Conservation (phyloP, 2,113 vertebrate species). For the Istiophorus platypterus region DNA sequence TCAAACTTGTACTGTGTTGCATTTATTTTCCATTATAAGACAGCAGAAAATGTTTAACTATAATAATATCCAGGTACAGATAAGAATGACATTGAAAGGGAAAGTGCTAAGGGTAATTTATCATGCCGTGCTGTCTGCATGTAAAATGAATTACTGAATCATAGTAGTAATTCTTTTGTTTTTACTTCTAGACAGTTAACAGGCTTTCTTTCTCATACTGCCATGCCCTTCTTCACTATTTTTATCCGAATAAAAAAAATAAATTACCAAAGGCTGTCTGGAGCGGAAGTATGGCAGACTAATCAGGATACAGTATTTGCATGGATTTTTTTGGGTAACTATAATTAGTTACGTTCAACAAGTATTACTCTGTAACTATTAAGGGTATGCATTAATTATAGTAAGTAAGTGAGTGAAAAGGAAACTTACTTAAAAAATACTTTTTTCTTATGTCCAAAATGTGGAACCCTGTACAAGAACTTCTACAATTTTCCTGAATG, state of each 20-base stretch:
- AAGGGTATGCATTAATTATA: not conserved
- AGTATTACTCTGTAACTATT: not conserved
- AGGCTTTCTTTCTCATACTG: not conserved
- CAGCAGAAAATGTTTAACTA: not conserved
- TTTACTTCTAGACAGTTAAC: not conserved
- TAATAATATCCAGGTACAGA: not conserved
- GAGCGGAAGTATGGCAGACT: constrained; percentile 42
- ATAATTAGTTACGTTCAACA: not conserved
- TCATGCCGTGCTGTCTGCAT: not conserved
- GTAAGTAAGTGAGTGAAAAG: not conserved
- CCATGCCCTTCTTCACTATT: constrained; percentile 49
- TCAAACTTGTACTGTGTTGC: not conserved
- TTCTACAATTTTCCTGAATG: not conserved
- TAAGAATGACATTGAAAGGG: not conserved
- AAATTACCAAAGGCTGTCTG: not conserved
- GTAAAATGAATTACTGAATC: not conserved
- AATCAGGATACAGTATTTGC: constrained; percentile 38
- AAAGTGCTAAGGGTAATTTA: not conserved
- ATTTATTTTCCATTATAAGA: not conserved
- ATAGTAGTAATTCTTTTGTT: not conserved
- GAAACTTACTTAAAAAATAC: not conserved
- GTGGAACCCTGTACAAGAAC: not conserved
- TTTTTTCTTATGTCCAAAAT: not conserved
- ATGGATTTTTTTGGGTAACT: not conserved
- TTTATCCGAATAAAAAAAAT: constrained; percentile 8